Base-by-base conservation (phyloP, 1,140 invertebrate species). In the Drosophila nigromelanica region DNA sequence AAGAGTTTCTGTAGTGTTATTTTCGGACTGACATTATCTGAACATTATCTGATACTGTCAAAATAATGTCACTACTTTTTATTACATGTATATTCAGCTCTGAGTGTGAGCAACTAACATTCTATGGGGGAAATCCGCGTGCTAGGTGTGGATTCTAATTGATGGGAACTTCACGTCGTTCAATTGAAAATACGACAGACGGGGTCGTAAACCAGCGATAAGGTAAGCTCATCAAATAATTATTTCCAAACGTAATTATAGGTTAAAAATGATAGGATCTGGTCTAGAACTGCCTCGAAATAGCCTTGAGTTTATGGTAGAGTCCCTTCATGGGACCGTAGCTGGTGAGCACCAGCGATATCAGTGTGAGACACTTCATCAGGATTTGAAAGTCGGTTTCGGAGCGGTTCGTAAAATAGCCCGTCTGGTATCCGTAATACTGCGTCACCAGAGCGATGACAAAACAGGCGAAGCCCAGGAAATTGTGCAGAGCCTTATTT, bases 371-470 rank as follows among this genome's bases (percentile, higher is more conserved):
- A 15, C 73, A 61, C 61, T 91, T 89, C 70, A 91, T 89, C 8
- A 91, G 45, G 45, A 75, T 73, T 18, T 64, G 78, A 0, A 91
- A 67, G 47, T 89, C 86, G 10, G 59, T 45, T 39, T 74, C 50
- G 15, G 54, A 58, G 33, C 77, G 67, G 4, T 15, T 69, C 50
- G 24, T 83, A 47, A 91, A 89, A 54, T 83, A 91, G 6, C 87
- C 85, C 12, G 89, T 91, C 59, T 90, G 50, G 43, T 91, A 91
- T n/a, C 91, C 90, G 54, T 90, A 91, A 67, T 78, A 91, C 68
- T 91, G 89, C 6, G 89, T 80, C 30, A 75, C 60, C 45, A 91
- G 42, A 1, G 89, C 87, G 24, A 91, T 76, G n/a, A 89, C 77
- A 39, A 91, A 92, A 40, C 83, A 82, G 0, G 70, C 45, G 14